Evolutionary conservation across 2,888 invertebrate species (phyloP).

Genomic region (Drosophila nr. medialis): DNA sequence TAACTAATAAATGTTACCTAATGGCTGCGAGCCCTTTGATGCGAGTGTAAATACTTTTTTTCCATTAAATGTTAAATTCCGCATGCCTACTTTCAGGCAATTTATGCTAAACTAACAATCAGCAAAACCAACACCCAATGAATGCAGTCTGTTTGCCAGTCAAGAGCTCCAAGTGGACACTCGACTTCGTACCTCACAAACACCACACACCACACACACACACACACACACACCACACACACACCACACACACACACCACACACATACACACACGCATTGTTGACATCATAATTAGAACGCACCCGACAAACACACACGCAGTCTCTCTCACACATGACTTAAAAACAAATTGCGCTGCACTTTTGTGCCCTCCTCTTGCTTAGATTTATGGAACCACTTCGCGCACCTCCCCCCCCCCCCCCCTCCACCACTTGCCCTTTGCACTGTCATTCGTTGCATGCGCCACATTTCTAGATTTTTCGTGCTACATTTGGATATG

Average conservation of each 20-base stretch:
- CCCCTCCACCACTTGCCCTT: neutral
- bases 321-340: conserved; percentile 47
- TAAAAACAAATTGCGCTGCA: conserved; percentile 78
- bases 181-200: conserved; percentile 30
- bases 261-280: conserved; percentile 42
- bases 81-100: conserved; percentile 57
- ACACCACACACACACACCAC: conserved; percentile 3
- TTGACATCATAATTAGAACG: conserved; percentile 78
- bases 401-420: conserved; percentile 4
- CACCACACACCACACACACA: conserved; percentile 3
- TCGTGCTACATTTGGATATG: conserved; percentile 76
- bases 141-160: conserved; percentile 37
- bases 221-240: conserved; percentile 8
- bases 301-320: conserved; percentile 43
- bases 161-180: conserved; percentile 50
- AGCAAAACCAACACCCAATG: conserved; percentile 25
- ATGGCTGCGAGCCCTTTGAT: neutral
- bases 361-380: conserved; percentile 50
- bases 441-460: conserved; percentile 23
- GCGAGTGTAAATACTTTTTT: neutral
- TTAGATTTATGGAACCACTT: conserved; percentile 70
- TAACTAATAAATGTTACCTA: neutral
- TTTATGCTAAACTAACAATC: conserved; percentile 41
- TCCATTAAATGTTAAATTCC: conserved; percentile 35
- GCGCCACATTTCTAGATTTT: conserved; percentile 70